Evolutionary conservation across 2,113 vertebrate species (phyloP).

Genomic region (Aythya baeri): DNA sequence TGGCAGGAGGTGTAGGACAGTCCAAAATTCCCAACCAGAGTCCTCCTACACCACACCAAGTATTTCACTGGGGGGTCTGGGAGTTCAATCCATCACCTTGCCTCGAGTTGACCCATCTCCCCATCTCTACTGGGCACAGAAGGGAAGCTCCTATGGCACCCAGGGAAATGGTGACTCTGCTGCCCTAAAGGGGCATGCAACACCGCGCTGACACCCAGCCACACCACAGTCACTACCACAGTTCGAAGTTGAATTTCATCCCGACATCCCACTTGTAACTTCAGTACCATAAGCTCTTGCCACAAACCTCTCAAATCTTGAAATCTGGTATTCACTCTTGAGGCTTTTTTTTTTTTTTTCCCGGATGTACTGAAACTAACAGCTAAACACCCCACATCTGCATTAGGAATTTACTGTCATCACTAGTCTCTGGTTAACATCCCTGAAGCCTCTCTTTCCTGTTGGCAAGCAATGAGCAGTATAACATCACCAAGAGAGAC

Average conservation of each 20-base stretch:
- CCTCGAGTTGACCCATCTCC: neutral
- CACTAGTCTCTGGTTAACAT: neutral
- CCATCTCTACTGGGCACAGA: neutral
- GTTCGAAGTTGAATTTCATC: neutral
- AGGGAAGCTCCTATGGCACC: neutral
- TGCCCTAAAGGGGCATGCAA: neutral
- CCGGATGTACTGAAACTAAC: neutral
- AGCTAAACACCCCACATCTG: neutral
- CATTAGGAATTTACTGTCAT: neutral
- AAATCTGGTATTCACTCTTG: neutral
- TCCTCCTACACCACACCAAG: neutral
- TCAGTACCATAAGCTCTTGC: neutral
- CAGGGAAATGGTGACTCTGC: rapidly evolving
- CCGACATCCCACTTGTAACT: neutral
- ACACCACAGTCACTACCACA: neutral
- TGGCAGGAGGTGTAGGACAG: neutral
- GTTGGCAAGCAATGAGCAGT: neutral
- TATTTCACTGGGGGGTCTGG: neutral
- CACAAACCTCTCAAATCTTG: neutral
- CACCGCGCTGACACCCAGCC: neutral
- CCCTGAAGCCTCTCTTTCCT: neutral
- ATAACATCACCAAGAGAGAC: neutral
- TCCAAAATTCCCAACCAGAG: neutral
- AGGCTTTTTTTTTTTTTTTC: neutral
- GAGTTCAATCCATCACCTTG: rapidly evolving